Conservation (phyloP, 2,888 invertebrate species). For the Coenonympha arcania region DNA sequence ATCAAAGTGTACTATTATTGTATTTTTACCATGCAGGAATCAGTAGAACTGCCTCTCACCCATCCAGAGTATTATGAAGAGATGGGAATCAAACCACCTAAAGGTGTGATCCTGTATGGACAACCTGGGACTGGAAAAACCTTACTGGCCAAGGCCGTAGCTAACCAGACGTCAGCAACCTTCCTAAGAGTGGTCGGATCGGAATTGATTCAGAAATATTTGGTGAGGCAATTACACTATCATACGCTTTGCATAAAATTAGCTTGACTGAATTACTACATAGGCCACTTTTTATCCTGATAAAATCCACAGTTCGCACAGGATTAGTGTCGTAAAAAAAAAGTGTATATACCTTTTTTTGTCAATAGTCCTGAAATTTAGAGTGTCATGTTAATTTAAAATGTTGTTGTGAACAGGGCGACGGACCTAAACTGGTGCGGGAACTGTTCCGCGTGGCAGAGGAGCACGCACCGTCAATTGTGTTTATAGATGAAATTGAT, state of each 20-base stretch:
- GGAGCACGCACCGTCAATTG: slow-evolving; percentile 99
- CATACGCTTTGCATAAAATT: no score
- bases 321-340: no score
- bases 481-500: slow-evolving; percentile 99
- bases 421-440: slow-evolving; percentile 98
- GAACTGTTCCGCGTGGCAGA: slow-evolving; percentile 99
- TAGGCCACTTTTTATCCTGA: no score
- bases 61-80: slow-evolving; percentile 99
- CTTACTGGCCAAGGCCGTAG: slow-evolving; percentile 97
- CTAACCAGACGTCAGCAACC: slow-evolving; percentile 99
- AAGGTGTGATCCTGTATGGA: slow-evolving; percentile 98
- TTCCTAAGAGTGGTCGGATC: slow-evolving; percentile 99
- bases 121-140: slow-evolving; percentile 99
- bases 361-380: neutral
- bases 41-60: slow-evolving; percentile 97
- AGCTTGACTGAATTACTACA: no score
- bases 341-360: no score
- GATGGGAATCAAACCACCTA: slow-evolving; percentile 99
- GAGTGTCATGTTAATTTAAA: no score
- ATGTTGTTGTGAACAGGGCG: slow-evolving; percentile 79
- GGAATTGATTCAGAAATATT: slow-evolving; percentile 98
- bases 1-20: neutral
- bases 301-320: no score
- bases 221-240: no score
- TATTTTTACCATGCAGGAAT: slow-evolving; percentile 75